Base-by-base conservation (phyloP, 2,888 invertebrate species). In the Acronicta leporina region DNA sequence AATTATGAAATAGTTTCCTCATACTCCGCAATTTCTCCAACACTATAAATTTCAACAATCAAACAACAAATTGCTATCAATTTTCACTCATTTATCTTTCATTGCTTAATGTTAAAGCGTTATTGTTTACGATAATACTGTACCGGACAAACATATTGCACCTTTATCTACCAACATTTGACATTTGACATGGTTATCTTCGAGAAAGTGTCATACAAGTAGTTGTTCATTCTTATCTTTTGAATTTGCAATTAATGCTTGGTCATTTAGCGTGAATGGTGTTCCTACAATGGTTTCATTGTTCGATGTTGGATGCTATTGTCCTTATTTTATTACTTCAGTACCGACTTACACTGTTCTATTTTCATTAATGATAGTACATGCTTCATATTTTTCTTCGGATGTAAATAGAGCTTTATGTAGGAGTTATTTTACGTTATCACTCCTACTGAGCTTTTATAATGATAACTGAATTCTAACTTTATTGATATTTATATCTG, bases 101-200 rank as follows among this genome's bases (percentile, higher is more conserved):
- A 64, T 73, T 75, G 68, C 66, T 73, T 68, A 75, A 67, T 70
- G 68, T 65, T 71, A 64, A 77, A 68, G 71, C 70, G 51, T 62
- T 75, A 69, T 79, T 77, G 73, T 76, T 75, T 71, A 73, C 58
- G 67, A 65, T 61, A 69, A 69, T 54, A 46, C 63, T 53, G 59
- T 65, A 67, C 69, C 76, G 77, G 77, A 73, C 75, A 76, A 75
- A 78, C 77, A 78, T 81, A 81, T 77, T 75, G 77, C 70, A 78
- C 77, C 80, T 73, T 73, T 77, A 79, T 82, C 81, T 77, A 56
- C 73, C 75, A 77, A 75, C 75, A 75, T 73, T 77, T 82, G 87
- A 85, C 90, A 84, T 84, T 86, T 89, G 87, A 88, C 90, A 77
- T 73, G 15, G 56, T 77, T 90, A 90, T 89, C 90, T 72, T 53